Conservation (phyloP, 2,888 invertebrate species). For the Coremacera marginata region DNA sequence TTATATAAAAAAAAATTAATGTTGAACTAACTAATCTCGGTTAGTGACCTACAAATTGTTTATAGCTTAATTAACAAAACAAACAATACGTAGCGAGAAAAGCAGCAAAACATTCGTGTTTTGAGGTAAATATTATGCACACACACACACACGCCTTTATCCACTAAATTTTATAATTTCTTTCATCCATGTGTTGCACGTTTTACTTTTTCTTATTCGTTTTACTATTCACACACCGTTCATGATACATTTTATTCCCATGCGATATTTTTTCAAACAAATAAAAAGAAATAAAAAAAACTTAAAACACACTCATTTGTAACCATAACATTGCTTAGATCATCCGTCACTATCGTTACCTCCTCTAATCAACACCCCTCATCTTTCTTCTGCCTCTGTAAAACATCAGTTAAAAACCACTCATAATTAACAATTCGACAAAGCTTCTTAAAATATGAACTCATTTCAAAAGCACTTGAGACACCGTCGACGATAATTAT, state of each 20-base stretch:
- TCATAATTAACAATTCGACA: constrained; percentile 2
- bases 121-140: no score
- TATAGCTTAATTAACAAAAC: constrained; percentile 36
- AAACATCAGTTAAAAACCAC: no score
- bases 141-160: not conserved
- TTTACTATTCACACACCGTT: not conserved
- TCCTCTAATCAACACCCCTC: not conserved
- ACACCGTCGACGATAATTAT: constrained; percentile 45
- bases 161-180: no score
- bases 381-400: not conserved
- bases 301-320: no score
- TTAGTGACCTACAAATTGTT: constrained; percentile 28
- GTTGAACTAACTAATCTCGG: not conserved
- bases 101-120: no score
- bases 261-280: not conserved
- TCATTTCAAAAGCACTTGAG: constrained; percentile 62
- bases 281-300: no score
- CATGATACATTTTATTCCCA: not conserved
- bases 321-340: no score
- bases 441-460: constrained; percentile 45
- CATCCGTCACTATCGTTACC: no score
- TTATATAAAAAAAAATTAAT: not conserved
- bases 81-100: constrained; percentile 16
- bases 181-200: no score
- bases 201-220: not conserved